Conservation (phyloP, 2,113 vertebrate species). For the Talpa occidentalis region DNA sequence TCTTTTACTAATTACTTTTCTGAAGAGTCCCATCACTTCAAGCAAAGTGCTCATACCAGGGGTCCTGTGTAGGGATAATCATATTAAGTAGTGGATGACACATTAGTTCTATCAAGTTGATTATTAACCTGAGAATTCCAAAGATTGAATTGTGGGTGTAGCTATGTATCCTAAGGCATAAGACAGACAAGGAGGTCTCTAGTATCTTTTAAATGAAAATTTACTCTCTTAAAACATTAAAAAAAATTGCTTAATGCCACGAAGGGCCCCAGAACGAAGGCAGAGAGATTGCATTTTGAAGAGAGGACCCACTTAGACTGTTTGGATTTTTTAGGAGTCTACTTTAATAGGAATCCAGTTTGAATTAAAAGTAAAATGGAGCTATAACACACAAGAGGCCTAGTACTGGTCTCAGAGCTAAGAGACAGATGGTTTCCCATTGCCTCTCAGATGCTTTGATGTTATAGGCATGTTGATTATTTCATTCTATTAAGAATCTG, state of each 20-base stretch:
- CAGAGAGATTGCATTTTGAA: constrained; percentile 56
- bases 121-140: constrained; percentile 19
- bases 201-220: constrained; percentile 36
- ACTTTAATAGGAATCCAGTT: constrained; percentile 62
- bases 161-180: constrained; percentile 13
- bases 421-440: constrained; percentile 46
- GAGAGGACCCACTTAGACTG: constrained; percentile 41
- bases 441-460: constrained; percentile 56
- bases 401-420: constrained; percentile 61
- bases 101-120: constrained; percentile 47
- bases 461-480: constrained; percentile 58
- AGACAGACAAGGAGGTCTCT: constrained; percentile 30
- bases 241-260: constrained; percentile 39
- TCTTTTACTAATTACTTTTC: constrained; percentile 41
- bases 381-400: constrained; percentile 44
- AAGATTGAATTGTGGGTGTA: not conserved
- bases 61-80: constrained; percentile 23
- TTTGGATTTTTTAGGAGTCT: constrained; percentile 30
- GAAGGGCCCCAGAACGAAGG: constrained; percentile 38
- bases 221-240: constrained; percentile 54
- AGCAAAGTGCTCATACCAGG: constrained; percentile 29
- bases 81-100: constrained; percentile 8
- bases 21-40: constrained; percentile 35
- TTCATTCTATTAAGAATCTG: constrained; percentile 49
- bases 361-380: constrained; percentile 69